Percentiles rank a stretch among this genome's conserved stretches.
These are phyloP conservation scores for Pseudochirops cupreus DNA, from an alignment of 2,797 vertebrate species.

Conservation along the genomic window DNA sequence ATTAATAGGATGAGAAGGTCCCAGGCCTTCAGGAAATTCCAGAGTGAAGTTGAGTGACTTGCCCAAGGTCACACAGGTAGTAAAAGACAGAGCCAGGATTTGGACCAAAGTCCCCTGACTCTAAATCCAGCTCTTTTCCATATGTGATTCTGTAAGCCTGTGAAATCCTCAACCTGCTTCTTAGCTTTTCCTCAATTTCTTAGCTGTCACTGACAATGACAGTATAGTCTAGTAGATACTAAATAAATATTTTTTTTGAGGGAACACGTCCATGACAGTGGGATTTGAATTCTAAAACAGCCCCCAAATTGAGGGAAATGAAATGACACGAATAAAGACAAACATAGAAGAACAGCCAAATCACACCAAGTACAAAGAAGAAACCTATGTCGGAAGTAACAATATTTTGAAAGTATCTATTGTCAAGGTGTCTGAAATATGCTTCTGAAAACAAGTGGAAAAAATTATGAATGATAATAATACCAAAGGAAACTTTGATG, in stretches of 20 bases:
- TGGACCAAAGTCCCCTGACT: background rate
- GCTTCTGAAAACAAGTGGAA: background rate
- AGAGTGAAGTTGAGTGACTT: no score
- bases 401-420: background rate
- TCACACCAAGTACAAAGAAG: background rate
- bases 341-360: background rate
- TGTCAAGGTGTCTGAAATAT: background rate
- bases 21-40: background rate
- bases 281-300: background rate
- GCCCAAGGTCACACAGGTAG: background rate
- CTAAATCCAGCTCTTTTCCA: background rate
- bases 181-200: background rate
- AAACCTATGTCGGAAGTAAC: background rate
- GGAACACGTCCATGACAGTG: background rate
- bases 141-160: background rate
- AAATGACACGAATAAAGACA: background rate
- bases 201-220: background rate
- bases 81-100: background rate
- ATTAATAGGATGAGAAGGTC: background rate
- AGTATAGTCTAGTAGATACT: background rate
- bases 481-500: background rate
- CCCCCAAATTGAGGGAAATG: background rate
- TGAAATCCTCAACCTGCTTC: background rate
- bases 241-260: background rate
- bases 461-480: background rate